These are phyloP conservation scores for Poeciliopsis occidentalis DNA, from an alignment of 2,113 vertebrate genomes.

Conservation along the genomic window DNA sequence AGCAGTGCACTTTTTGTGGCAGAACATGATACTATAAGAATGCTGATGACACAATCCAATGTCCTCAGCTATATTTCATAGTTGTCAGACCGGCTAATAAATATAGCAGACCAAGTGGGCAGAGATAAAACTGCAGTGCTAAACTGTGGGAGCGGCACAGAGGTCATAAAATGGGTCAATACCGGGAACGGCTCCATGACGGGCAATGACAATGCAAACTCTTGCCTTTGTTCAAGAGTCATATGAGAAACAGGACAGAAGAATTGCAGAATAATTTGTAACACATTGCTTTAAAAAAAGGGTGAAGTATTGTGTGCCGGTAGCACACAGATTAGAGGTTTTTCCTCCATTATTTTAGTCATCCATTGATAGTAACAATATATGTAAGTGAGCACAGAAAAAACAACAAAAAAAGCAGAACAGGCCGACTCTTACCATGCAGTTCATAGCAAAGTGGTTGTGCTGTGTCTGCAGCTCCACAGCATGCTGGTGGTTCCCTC, in stretches of 20 bases:
- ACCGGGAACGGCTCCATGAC: constrained; percentile 38
- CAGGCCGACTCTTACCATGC: constrained; percentile 88
- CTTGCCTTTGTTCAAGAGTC: constrained; percentile 1
- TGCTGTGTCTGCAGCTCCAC: constrained; percentile 98
- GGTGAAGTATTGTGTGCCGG: not conserved
- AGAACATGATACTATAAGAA: constrained; percentile 1
- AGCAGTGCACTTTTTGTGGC: too few relatives aligned
- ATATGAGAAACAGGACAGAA: constrained; percentile 38
- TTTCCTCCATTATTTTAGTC: not conserved
- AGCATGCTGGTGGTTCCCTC: constrained; percentile 92
- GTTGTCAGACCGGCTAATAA: constrained; percentile 17
- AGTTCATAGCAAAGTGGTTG: constrained; percentile 99
- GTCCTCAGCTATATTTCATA: constrained; percentile 17
- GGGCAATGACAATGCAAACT: constrained; percentile 34
- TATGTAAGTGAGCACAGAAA: not conserved
- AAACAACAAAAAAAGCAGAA: not conserved
- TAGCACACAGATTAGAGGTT: not conserved
- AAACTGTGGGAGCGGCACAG: too few relatives aligned
- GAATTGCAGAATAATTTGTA: constrained; percentile 20
- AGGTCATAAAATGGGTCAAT: constrained; percentile 49
- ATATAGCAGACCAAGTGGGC: too few relatives aligned
- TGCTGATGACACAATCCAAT: constrained; percentile 16
- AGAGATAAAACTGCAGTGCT: too few relatives aligned
- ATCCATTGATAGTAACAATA: not conserved
- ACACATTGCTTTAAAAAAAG: too few relatives aligned